Percentiles rank a stretch among this genome's conserved stretches.
These are phyloP conservation scores for Drosophila cardini DNA, from an alignment of 1,140 invertebrate species.

Conservation along the genomic window DNA sequence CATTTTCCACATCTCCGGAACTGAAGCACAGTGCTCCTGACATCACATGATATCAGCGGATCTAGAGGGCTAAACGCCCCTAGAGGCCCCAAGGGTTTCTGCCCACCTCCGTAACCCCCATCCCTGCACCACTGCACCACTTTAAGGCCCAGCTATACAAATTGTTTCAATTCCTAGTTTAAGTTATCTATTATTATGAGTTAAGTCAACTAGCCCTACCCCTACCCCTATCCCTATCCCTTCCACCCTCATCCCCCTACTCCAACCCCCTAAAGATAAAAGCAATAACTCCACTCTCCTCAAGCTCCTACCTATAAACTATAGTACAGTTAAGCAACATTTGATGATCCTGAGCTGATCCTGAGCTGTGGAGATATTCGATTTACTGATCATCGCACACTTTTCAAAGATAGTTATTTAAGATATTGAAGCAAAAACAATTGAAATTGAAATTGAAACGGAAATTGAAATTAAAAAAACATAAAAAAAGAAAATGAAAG, in stretches of 20 bases:
- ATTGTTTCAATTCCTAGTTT: conserved; percentile 80
- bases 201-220: conserved; percentile 52
- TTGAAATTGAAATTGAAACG: conserved; percentile 39
- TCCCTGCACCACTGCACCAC: conserved; percentile 22
- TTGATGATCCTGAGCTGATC: neutral
- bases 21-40: conserved; percentile 81
- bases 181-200: conserved; percentile 65
- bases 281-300: conserved; percentile 3
- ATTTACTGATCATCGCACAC: conserved; percentile 59
- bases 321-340: neutral
- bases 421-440: conserved; percentile 26
- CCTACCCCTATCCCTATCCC: too few species aligned
- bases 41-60: conserved; percentile 85
- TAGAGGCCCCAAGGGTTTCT: conserved; percentile 39
- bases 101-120: conserved; percentile 9
- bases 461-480: conserved; percentile 10
- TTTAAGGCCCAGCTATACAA: conserved; percentile 74
- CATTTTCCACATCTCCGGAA: conserved; percentile 85
- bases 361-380: conserved; percentile 16
- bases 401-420: conserved; percentile 82
- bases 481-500: neutral
- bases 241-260: conserved; percentile 8
- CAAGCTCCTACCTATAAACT: conserved; percentile 20
- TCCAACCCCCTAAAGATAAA: neutral
- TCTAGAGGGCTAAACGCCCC: conserved; percentile 44